Percentiles rank a stretch among this genome's conserved stretches.
phyloP scores from a whole-genome alignment of 1,140 invertebrate genomes.

The Polyergus mexicanus region DNA sequence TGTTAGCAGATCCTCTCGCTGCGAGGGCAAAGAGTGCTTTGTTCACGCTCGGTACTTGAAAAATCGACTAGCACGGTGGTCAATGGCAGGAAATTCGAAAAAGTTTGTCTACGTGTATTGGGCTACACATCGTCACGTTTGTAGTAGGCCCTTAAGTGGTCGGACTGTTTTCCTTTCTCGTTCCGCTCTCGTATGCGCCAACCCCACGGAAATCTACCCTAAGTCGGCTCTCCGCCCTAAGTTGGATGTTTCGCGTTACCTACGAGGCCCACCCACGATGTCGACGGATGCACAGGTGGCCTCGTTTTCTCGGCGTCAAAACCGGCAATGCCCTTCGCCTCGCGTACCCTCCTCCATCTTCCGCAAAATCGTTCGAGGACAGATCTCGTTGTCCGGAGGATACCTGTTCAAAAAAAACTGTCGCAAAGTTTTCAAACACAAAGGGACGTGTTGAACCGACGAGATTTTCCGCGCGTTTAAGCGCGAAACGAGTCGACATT shows the following conservation, averaged over 20 bases:
- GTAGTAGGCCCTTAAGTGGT: constrained; percentile 58
- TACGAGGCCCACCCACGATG: constrained; percentile 69
- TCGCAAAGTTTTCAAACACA: constrained; percentile 43
- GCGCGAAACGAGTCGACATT: constrained; percentile 13
- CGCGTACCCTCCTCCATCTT: neutral
- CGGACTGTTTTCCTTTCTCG: constrained; percentile 32
- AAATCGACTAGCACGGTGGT: constrained; percentile 24
- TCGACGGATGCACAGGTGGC: constrained; percentile 74
- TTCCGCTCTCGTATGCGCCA: neutral
- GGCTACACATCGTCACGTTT: constrained; percentile 58
- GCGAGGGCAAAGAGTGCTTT: constrained; percentile 44
- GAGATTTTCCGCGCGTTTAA: constrained; percentile 54
- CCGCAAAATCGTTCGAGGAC: constrained; percentile 15
- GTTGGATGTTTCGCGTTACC: constrained; percentile 73
- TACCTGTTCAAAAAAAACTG: constrained; percentile 10
- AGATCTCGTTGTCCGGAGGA: constrained; percentile 7
- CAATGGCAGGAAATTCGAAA: constrained; percentile 46
- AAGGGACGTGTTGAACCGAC: constrained; percentile 14
- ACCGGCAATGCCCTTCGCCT: constrained; percentile 19
- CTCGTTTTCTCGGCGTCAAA: constrained; percentile 55
- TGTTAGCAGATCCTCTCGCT: constrained; percentile 1
- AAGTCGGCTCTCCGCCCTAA: constrained; percentile 44
- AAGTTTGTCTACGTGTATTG: constrained; percentile 59
- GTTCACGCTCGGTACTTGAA: constrained; percentile 35
- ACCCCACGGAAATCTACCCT: constrained; percentile 64